Evolutionary conservation across 2,113 vertebrate genomes (phyloP).

Genomic region (Chaetorhynchus papuensis): DNA sequence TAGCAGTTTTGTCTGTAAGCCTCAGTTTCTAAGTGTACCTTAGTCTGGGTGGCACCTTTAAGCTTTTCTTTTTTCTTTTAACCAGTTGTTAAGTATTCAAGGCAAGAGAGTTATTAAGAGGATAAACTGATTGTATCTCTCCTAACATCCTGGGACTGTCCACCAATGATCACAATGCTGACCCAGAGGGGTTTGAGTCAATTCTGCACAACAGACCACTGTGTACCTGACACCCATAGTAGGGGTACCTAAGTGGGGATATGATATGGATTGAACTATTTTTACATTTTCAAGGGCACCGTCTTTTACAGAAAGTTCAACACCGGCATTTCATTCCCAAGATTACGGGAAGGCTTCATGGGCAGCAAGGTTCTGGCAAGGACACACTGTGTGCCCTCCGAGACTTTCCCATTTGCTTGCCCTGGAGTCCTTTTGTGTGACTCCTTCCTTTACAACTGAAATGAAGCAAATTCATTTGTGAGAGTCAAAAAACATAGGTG

Average conservation of each 20-base stretch:
- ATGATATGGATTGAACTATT: not conserved
- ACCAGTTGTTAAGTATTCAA: not conserved
- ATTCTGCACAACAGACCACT: not conserved
- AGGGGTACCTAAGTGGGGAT: not conserved
- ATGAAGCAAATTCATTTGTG: not conserved
- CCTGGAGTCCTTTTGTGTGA: not conserved
- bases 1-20: not conserved
- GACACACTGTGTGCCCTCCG: fast-evolving
- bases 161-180: not conserved
- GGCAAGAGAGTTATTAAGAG: not conserved
- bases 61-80: not conserved
- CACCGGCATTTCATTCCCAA: not conserved
- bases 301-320: not conserved
- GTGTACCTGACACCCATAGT: fast-evolving
- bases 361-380: not conserved
- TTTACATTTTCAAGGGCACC: not conserved
- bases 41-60: not conserved
- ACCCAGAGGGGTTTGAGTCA: not conserved
- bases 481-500: not conserved
- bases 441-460: not conserved
- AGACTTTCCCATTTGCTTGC: not conserved
- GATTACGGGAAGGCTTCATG: not conserved
- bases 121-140: not conserved
- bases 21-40: not conserved
- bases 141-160: not conserved